phyloP scores from a whole-genome alignment of 37 sponge, comb jelly and placozoan species.

The Halichondria panicea region DNA sequence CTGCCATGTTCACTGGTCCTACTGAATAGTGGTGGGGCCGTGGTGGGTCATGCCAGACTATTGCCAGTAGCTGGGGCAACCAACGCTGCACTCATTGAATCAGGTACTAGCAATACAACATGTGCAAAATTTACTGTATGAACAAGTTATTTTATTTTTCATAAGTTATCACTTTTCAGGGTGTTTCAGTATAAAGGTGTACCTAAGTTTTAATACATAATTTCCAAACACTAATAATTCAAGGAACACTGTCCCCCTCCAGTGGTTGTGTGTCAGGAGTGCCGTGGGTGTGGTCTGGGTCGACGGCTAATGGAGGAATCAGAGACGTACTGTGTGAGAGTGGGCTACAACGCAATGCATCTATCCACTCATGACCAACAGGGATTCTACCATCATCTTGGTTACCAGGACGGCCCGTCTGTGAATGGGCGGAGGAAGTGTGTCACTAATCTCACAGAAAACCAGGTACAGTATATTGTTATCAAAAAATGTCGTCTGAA shows the following conservation, averaged over 20 bases:
- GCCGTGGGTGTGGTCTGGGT: constrained; percentile 59
- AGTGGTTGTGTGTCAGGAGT: constrained; percentile 37
- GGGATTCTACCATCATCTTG: constrained; percentile 57
- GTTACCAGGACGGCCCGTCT: constrained; percentile 43
- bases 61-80: constrained; percentile 29
- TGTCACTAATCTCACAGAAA: constrained; percentile 2
- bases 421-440: constrained; percentile 25
- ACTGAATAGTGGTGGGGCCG: constrained; percentile 2
- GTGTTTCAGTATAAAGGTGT: too few relatives aligned
- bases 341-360: constrained; percentile 36
- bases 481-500: too few relatives aligned
- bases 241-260: too few relatives aligned
- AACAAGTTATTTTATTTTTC: neutral
- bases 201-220: too few relatives aligned
- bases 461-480: constrained; percentile 13
- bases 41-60: constrained; percentile 58
- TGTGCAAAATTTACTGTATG: neutral
- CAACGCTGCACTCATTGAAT: constrained; percentile 43
- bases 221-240: too few relatives aligned
- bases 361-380: constrained; percentile 76
- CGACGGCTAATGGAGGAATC: constrained; percentile 53
- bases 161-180: too few relatives aligned
- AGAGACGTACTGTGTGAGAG: constrained; percentile 31
- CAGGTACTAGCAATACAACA: constrained; percentile 7
- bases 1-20: constrained; percentile 65